These are phyloP conservation scores for Mesochorus sp. DNA, from an alignment of 2,888 invertebrate species.

Conservation along the genomic window DNA sequence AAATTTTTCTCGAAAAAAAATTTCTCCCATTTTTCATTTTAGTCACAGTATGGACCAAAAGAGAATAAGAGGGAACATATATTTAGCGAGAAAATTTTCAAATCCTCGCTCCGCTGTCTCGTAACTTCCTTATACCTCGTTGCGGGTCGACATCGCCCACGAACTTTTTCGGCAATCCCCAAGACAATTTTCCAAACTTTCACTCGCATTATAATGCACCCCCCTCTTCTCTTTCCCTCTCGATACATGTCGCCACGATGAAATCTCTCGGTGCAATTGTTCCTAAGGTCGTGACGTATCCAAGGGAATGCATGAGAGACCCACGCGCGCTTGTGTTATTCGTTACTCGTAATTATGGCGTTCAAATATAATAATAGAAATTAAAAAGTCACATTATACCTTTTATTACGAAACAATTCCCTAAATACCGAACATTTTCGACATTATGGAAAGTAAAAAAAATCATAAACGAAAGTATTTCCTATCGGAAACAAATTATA, in stretches of 20 bases:
- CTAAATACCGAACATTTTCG: no score
- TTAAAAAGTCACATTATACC: no score
- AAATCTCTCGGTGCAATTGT: constrained; percentile 19
- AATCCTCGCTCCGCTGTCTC: constrained; percentile 42
- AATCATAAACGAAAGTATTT: no score
- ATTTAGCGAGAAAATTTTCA: constrained; percentile 39
- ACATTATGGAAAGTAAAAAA: no score
- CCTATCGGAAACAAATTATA: no score
- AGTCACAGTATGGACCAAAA: constrained; percentile 66
- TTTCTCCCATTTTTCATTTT: constrained; percentile 76
- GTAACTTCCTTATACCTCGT: constrained; percentile 20
- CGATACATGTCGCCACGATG: constrained; percentile 27
- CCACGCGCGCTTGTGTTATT: not conserved
- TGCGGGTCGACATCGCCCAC: not conserved
- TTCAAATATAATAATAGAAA: no score
- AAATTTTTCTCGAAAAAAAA: constrained; percentile 66
- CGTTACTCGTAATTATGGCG: no score
- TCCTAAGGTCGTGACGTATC: constrained; percentile 14
- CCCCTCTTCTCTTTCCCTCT: not conserved
- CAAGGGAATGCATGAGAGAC: constrained; percentile 16
- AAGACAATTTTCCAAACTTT: constrained; percentile 52
- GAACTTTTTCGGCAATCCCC: constrained; percentile 37
- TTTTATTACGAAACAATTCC: no score
- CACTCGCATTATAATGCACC: constrained; percentile 14
- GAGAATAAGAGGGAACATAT: constrained; percentile 41